These are phyloP conservation scores for Drosophila flavopinicola DNA, from an alignment of 2,888 invertebrate genomes.

Conservation along the genomic window DNA sequence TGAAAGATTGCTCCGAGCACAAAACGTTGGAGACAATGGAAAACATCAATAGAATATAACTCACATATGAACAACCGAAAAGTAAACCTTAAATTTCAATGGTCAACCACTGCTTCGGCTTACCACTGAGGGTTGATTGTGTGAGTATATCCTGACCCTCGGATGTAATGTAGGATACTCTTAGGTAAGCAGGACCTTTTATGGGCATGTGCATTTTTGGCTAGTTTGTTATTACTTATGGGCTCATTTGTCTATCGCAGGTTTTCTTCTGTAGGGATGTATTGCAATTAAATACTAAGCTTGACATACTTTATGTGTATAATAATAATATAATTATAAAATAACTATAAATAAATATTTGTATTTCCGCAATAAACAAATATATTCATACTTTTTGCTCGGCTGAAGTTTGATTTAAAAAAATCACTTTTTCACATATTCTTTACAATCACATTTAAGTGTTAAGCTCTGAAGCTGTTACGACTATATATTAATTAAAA, in stretches of 20 bases:
- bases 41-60: slow-evolving; percentile 42
- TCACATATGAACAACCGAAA: slow-evolving; percentile 30
- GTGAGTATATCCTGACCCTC: slow-evolving; percentile 39
- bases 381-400: too few species aligned
- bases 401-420: too few species aligned
- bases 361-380: neutral
- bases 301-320: neutral
- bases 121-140: slow-evolving; percentile 62
- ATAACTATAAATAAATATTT: too few species aligned
- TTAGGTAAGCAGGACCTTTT: slow-evolving; percentile 49
- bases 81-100: slow-evolving; percentile 56
- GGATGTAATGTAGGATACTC: slow-evolving; percentile 51
- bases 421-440: too few species aligned
- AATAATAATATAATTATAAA: too few species aligned
- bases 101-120: slow-evolving; percentile 74
- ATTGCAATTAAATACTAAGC: slow-evolving; percentile 17
- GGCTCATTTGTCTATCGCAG: slow-evolving; percentile 37
- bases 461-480: too few species aligned
- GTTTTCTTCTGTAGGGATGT: slow-evolving; percentile 6
- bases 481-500: too few species aligned
- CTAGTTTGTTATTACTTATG: slow-evolving; percentile 21
- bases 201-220: slow-evolving; percentile 12
- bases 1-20: slow-evolving; percentile 24
- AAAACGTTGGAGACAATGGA: slow-evolving; percentile 46
- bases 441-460: too few species aligned